Evolutionary conservation across 2,113 vertebrate species (phyloP).

Genomic region (Turdus rufiventris): DNA sequence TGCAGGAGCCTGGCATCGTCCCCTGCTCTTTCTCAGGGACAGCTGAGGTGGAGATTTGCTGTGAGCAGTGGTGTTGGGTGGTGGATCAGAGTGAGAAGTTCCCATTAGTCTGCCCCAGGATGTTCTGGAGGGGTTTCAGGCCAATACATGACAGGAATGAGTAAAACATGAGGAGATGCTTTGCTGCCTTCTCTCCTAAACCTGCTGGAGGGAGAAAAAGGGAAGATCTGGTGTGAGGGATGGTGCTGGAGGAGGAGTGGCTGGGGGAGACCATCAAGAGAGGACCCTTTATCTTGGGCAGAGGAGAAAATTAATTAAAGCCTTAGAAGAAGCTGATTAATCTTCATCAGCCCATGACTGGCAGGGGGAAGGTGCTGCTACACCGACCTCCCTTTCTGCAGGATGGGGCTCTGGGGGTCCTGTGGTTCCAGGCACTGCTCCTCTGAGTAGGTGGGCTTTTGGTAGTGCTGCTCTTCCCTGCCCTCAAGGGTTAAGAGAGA

Average conservation of each 20-base stretch:
- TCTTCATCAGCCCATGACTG: neutral
- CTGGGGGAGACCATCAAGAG: neutral
- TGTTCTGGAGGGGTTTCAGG: neutral
- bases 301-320: neutral
- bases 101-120: neutral
- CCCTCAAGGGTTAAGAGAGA: neutral
- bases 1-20: neutral
- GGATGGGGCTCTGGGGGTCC: neutral
- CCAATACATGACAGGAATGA: accelerated
- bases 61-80: neutral
- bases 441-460: accelerated
- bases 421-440: neutral
- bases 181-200: neutral
- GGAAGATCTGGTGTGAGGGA: neutral
- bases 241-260: neutral
- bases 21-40: neutral
- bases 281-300: neutral
- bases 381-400: accelerated
- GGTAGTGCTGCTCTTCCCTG: neutral
- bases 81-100: neutral
- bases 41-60: neutral
- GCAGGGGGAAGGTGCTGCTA: neutral
- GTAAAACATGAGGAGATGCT: neutral
- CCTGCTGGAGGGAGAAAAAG: neutral
- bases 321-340: neutral